These are phyloP conservation scores for Scaptomyza pallida DNA, from an alignment of 1,140 invertebrate genomes.

Conservation along the genomic window DNA sequence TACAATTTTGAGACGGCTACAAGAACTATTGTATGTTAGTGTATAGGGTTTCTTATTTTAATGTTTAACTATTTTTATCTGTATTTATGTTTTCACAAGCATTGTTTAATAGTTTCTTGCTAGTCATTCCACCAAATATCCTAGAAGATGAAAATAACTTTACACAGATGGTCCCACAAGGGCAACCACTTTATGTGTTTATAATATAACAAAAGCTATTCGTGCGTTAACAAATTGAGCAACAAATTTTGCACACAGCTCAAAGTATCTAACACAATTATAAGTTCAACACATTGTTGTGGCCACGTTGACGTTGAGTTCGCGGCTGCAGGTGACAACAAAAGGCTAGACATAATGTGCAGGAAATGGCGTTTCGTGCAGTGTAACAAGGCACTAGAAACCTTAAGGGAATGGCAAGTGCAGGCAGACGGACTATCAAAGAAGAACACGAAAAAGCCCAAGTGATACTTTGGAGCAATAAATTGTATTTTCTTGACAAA, in stretches of 20 bases:
- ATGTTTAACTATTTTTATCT: too few species aligned
- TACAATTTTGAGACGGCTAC: too few species aligned
- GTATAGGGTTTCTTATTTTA: too few species aligned
- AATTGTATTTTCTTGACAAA: conserved; percentile 1
- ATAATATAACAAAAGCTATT: conserved; percentile 1
- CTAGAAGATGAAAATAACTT: neutral
- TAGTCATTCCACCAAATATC: neutral
- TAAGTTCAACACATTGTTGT: neutral
- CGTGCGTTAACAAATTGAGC: conserved; percentile 1
- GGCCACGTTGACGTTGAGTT: neutral
- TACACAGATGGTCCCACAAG: neutral
- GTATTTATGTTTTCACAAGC: too few species aligned
- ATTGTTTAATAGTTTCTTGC: too few species aligned
- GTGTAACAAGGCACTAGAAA: conserved; percentile 3
- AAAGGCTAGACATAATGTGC: neutral
- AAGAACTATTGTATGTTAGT: too few species aligned
- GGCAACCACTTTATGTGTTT: neutral
- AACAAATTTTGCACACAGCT: neutral
- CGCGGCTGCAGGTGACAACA: neutral
- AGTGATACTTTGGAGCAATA: neutral
- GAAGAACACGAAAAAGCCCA: neutral
- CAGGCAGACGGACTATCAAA: neutral
- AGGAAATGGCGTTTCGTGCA: too few species aligned
- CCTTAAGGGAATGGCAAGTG: conserved; percentile 1
- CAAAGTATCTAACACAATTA: conserved; percentile 5